These are phyloP conservation scores for Acrocephalus arundinaceus DNA, from an alignment of 2,113 vertebrate genomes.

Conservation along the genomic window DNA sequence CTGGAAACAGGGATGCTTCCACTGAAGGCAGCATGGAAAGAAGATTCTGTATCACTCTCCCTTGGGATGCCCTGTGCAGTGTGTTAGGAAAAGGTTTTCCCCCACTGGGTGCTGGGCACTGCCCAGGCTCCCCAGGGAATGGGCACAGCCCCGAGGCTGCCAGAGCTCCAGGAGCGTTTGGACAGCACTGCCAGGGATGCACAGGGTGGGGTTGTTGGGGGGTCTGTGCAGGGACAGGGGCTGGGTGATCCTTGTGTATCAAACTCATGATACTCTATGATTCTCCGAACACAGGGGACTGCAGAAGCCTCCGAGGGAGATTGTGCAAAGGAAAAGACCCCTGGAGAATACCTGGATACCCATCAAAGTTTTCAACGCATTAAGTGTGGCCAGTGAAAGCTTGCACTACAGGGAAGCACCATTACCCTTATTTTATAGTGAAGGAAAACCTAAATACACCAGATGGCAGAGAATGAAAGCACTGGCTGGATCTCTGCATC, in stretches of 20 bases:
- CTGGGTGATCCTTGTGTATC: neutral
- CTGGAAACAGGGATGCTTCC: neutral
- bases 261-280: neutral
- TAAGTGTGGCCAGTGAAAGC: neutral
- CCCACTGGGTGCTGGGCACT: neutral
- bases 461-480: neutral
- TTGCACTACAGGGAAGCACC: neutral
- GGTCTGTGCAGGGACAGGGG: neutral
- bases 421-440: neutral
- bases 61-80: neutral
- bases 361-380: neutral
- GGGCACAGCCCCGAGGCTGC: neutral
- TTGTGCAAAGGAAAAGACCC: neutral
- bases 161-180: neutral
- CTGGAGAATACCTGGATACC: neutral
- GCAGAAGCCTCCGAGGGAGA: neutral
- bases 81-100: neutral
- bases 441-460: neutral
- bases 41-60: neutral
- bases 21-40: neutral
- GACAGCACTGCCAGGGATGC: neutral
- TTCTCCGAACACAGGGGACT: neutral
- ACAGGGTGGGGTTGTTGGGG: neutral
- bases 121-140: neutral
- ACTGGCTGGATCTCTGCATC: neutral